Percentiles rank a stretch among this genome's conserved stretches.
Evolutionary conservation across 2,113 vertebrate genomes (phyloP).

Genomic region (Brachionichthys hirsutus): DNA sequence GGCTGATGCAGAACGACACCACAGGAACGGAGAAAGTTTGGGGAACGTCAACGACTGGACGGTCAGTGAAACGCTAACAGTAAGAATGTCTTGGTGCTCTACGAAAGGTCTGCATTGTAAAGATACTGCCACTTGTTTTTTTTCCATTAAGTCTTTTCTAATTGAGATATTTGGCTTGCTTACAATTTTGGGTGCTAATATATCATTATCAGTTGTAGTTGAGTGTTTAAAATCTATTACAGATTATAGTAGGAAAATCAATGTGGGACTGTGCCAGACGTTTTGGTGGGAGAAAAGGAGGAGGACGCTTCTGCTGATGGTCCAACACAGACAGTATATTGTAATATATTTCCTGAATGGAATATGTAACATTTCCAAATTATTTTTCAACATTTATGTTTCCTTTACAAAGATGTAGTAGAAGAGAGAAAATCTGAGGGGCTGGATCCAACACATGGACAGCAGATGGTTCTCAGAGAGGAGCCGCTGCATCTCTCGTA

Average conservation of each 20-base stretch:
- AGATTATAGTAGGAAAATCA: too few relatives aligned
- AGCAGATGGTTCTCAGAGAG: too few relatives aligned
- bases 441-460: neutral
- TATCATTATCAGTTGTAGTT: neutral
- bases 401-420: neutral
- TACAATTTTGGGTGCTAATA: neutral
- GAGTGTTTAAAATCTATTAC: constrained; percentile 11
- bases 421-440: neutral
- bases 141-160: neutral
- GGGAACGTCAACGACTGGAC: constrained; percentile 78
- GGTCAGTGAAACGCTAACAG: constrained; percentile 53
- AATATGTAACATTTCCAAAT: too few relatives aligned
- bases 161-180: neutral
- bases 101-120: neutral
- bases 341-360: too few relatives aligned
- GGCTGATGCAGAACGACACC: constrained; percentile 74
- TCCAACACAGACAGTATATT: too few relatives aligned
- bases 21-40: constrained; percentile 78
- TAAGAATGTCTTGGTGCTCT: neutral
- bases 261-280: too few relatives aligned
- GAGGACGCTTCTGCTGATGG: too few relatives aligned
- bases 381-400: neutral
- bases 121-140: neutral
- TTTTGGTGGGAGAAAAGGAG: too few relatives aligned
- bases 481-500: too few relatives aligned